These are phyloP conservation scores for Imbricaverruca yamaguchii DNA, from an alignment of 2,888 invertebrate species.

Conservation along the genomic window DNA sequence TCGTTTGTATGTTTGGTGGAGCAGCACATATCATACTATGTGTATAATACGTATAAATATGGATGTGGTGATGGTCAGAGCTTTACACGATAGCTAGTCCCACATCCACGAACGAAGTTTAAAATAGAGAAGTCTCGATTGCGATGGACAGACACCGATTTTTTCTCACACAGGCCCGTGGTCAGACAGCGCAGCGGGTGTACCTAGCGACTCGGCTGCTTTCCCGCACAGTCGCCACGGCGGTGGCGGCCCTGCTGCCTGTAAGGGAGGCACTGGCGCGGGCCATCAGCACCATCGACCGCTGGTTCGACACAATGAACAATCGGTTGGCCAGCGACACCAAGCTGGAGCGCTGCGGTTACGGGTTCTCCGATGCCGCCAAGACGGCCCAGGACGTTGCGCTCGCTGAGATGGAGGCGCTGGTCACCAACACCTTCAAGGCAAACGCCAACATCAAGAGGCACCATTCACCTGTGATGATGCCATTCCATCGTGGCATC, in stretches of 20 bases:
- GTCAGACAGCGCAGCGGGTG: not conserved
- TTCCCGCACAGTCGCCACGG: not conserved
- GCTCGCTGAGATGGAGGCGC: not conserved
- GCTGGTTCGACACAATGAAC: not conserved
- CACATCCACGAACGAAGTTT: too few relatives aligned
- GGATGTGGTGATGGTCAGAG: too few relatives aligned
- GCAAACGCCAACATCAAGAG: not conserved
- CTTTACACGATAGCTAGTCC: too few relatives aligned
- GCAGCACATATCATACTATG: too few relatives aligned
- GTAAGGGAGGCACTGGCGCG: not conserved
- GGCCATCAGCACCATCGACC: not conserved
- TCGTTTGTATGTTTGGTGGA: too few relatives aligned
- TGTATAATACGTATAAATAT: too few relatives aligned
- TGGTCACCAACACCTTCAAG: not conserved
- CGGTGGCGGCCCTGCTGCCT: not conserved
- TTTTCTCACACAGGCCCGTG: not conserved
- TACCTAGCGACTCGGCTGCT: not conserved
- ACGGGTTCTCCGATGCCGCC: not conserved
- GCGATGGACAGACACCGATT: too few relatives aligned
- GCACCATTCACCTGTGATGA: not conserved
- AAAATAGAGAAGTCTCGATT: too few relatives aligned
- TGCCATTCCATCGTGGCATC: not conserved
- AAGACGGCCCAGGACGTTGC: not conserved
- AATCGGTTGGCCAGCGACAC: not conserved
- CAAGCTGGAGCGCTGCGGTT: slow-evolving; percentile 2